Evolutionary conservation across 2,888 invertebrate genomes (phyloP).

Genomic region (Rhabditoides inermis): DNA sequence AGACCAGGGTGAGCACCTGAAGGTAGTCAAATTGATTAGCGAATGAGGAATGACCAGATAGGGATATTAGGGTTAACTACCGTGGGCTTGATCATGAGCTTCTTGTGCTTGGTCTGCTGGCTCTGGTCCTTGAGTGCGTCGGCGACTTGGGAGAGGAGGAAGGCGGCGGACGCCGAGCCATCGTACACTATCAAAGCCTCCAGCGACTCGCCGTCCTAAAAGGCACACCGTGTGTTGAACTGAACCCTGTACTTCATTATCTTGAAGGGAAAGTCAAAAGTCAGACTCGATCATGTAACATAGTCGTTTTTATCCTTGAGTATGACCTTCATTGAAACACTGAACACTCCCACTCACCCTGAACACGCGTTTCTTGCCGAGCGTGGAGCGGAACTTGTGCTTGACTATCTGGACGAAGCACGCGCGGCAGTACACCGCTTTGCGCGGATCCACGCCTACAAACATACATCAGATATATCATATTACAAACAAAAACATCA

Average conservation of each 20-base stretch:
- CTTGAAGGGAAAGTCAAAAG: neutral
- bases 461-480: no score
- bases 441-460: conserved; percentile 33
- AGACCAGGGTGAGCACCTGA: conserved; percentile 15
- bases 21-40: neutral
- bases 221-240: no score
- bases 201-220: conserved; percentile 23
- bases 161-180: conserved; percentile 19
- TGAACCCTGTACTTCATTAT: neutral
- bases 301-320: no score
- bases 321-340: no score
- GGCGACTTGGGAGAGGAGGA: conserved; percentile 22
- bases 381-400: conserved; percentile 40
- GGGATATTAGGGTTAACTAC: no score
- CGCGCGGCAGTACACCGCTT: conserved; percentile 40
- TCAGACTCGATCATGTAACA: neutral
- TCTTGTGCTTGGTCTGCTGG: conserved; percentile 18
- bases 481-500: no score
- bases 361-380: conserved; percentile 39
- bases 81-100: conserved; percentile 24
- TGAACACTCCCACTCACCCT: conserved; percentile 17
- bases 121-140: no score
- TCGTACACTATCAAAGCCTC: conserved; percentile 28
- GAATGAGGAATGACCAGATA: no score
- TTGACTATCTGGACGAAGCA: conserved; percentile 42